Conservation (phyloP, 1,140 invertebrate species). For the Drosophila subobscura region DNA sequence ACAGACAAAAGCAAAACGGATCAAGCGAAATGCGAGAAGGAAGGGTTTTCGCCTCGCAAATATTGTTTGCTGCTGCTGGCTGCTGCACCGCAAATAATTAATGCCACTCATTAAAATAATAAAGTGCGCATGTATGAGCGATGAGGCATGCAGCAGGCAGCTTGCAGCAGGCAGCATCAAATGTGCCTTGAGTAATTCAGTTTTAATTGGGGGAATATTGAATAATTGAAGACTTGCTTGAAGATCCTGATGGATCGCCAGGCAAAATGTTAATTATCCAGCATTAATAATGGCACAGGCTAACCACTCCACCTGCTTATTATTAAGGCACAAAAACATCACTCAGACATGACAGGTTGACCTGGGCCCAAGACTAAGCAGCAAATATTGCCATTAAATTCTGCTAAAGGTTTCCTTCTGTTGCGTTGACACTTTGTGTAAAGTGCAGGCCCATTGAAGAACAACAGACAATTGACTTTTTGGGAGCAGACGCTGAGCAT, state of each 20-base stretch:
- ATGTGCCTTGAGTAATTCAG: constrained; percentile 31
- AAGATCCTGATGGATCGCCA: constrained; percentile 8
- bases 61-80: constrained; percentile 37
- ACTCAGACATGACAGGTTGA: constrained; percentile 41
- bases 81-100: constrained; percentile 76
- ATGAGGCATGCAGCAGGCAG: too few species aligned
- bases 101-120: constrained; percentile 77
- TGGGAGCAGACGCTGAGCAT: constrained; percentile 28
- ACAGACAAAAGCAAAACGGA: constrained; percentile 53
- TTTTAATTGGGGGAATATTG: constrained; percentile 57
- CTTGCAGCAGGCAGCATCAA: background rate
- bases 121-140: constrained; percentile 69
- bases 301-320: background rate
- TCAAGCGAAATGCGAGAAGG: constrained; percentile 26
- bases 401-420: constrained; percentile 20
- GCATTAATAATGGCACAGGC: constrained; percentile 54
- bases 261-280: constrained; percentile 64
- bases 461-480: constrained; percentile 73
- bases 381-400: background rate
- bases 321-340: background rate
- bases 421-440: constrained; percentile 64
- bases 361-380: constrained; percentile 36
- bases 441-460: constrained; percentile 54
- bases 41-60: constrained; percentile 23
- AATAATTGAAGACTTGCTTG: constrained; percentile 65